Base-by-base conservation (phyloP, 1,140 invertebrate species). In the Elymnias hypermnestra region DNA sequence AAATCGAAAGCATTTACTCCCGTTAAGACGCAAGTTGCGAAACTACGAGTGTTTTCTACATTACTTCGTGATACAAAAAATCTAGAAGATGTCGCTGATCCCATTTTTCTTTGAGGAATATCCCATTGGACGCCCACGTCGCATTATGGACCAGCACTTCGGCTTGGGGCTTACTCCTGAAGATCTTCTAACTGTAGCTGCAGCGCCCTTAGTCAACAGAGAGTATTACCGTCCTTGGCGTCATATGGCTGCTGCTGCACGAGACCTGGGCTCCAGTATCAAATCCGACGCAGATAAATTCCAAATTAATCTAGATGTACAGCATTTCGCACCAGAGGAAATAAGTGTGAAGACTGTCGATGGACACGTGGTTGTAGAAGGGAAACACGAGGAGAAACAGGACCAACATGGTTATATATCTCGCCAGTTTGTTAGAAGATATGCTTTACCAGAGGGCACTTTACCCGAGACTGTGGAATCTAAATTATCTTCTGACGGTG, bases 131-230 rank as follows among this genome's bases (percentile, higher is more conserved):
- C 71, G 72, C 23, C 88, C 90, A 1, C 82, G 85, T 2, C 71
- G 88, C 7, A 58, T 91, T 0, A 51, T 90, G 38, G 89, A 91
- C 53, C 87, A 91, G 63, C 77, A 91, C 55, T 92, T 92, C 55
- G 89, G 89, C 1, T 43, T 89, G 9, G 83, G 73, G 0, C 44
- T 91, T 3, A 76, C 84, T 9, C 74, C 72, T 5, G 88, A 90
- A 7, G 89, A 90, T 45, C 49, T 92, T 0, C 59, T 89, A 0
- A 74, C 67, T 3, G 53, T 83, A 0, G 50, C 83, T 0, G 53
- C 72, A 5, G 53, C 72, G 5, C 63, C 83, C 1, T 4, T 71
- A 19, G 49, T 44, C 49, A 45, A 31, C 22, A 36, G 73, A 2
- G 60, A 77, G 8, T 89, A 90, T 67, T 83, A 85, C 46, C 60